Evolutionary conservation across 92 coral and sea anemone genomes (phyloP).

Genomic region (Metridium senile): DNA sequence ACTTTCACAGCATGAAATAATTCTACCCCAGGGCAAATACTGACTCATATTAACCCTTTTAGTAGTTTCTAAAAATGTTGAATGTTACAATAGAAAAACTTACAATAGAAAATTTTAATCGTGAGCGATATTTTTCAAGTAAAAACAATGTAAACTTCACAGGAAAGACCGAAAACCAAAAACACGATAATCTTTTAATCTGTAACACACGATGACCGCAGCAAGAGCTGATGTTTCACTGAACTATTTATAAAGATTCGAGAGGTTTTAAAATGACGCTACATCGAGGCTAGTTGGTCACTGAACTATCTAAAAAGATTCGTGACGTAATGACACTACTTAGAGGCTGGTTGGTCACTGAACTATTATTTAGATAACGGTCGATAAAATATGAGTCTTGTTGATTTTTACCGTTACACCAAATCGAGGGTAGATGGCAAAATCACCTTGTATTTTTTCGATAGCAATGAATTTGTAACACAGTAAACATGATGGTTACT

Average conservation of each 20-base stretch:
- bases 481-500: no score
- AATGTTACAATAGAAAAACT: no score
- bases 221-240: background rate
- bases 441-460: no score
- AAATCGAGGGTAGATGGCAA: no score
- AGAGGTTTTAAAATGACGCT: background rate
- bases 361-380: no score
- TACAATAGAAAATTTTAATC: background rate
- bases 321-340: no score
- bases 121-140: background rate
- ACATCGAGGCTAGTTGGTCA: background rate
- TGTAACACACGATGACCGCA: background rate
- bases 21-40: conserved; percentile 4
- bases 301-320: no score
- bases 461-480: no score
- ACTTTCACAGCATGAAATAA: background rate
- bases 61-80: background rate
- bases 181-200: conserved; percentile 1
- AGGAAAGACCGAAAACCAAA: background rate
- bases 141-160: background rate
- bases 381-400: no score
- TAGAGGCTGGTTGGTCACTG: no score
- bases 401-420: no score
- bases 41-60: background rate
- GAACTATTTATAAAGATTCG: background rate